Evolutionary conservation across 2,888 invertebrate genomes (phyloP).

Genomic region (Neoascia interrupta): DNA sequence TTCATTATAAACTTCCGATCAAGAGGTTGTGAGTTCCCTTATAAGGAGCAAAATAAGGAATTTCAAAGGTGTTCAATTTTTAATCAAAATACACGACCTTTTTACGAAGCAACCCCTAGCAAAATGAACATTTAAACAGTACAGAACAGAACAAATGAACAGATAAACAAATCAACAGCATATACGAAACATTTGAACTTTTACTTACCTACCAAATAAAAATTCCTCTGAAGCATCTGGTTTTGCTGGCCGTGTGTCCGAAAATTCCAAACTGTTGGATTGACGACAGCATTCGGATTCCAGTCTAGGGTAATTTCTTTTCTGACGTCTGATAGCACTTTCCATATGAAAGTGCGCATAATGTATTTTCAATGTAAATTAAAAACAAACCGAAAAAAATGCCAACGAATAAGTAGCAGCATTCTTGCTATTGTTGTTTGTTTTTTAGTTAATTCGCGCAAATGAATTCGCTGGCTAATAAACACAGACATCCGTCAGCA

Average conservation of each 20-base stretch:
- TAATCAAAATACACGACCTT: too few relatives aligned
- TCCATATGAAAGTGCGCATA: conserved; percentile 49
- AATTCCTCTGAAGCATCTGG: conserved; percentile 60
- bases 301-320: conserved; percentile 44
- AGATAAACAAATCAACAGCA: too few relatives aligned
- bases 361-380: conserved; percentile 33
- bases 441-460: conserved; percentile 38
- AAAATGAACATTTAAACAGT: too few relatives aligned
- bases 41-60: too few relatives aligned
- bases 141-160: too few relatives aligned
- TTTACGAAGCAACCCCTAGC: too few relatives aligned
- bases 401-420: not conserved
- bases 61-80: too few relatives aligned
- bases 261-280: conserved; percentile 42
- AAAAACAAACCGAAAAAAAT: too few relatives aligned
- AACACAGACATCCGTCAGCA: not conserved
- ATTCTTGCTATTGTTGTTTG: conserved; percentile 43
- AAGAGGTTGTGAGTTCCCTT: too few relatives aligned
- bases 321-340: conserved; percentile 55
- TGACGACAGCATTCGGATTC: conserved; percentile 53
- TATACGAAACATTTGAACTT: conserved; percentile 47
- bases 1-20: too few relatives aligned
- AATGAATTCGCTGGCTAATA: conserved; percentile 25
- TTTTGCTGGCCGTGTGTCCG: conserved; percentile 36
- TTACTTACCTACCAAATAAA: conserved; percentile 59